Conservation (phyloP, 2,888 invertebrate species). For the Monoplex corrugatus region DNA sequence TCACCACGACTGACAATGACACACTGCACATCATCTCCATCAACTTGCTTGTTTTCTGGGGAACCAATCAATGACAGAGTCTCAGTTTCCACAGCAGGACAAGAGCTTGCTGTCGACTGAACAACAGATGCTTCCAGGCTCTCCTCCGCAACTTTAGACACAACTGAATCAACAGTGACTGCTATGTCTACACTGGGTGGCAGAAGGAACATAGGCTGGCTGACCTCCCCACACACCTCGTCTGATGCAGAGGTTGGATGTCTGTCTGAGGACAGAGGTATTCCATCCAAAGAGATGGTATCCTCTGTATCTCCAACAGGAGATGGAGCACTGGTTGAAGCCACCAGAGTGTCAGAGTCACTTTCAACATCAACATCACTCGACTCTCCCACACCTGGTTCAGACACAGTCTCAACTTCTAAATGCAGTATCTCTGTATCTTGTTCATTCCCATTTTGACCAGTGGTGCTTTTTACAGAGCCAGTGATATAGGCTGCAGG, state of each 20-base stretch:
- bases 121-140: background rate
- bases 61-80: background rate
- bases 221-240: background rate
- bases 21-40: too few species aligned
- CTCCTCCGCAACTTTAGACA: background rate
- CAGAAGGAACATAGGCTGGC: background rate
- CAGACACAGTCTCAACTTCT: background rate
- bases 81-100: background rate
- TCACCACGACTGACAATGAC: too few species aligned
- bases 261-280: background rate
- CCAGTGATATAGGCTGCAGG: background rate
- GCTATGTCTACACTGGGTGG: background rate
- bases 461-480: background rate
- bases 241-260: background rate
- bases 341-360: constrained; percentile 24
- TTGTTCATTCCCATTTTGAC: background rate
- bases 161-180: background rate
- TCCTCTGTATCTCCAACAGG: background rate
- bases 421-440: background rate
- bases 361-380: background rate
- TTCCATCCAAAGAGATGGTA: background rate
- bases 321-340: background rate
- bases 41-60: background rate
- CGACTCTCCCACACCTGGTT: background rate
- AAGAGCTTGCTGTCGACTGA: too few species aligned